Percentiles rank a stretch among this genome's conserved stretches.
These are phyloP conservation scores for Parnassius apollo DNA, from an alignment of 2,888 invertebrate genomes.

Conservation along the genomic window DNA sequence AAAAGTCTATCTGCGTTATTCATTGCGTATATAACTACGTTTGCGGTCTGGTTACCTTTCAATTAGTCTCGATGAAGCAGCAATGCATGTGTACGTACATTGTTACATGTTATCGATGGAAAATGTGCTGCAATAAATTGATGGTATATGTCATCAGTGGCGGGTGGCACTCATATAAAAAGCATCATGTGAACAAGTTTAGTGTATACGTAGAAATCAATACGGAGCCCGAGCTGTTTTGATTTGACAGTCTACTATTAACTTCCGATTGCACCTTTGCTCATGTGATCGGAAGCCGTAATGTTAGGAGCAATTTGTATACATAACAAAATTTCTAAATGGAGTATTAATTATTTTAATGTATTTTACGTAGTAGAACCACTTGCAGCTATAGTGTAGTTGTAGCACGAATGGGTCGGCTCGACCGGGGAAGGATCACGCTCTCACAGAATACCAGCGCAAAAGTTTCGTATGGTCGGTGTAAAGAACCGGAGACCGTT, in stretches of 20 bases:
- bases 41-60: neutral
- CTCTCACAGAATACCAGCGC: too few species aligned
- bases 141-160: slow-evolving; percentile 43
- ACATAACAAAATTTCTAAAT: too few species aligned
- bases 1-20: slow-evolving; percentile 37
- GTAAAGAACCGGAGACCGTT: too few species aligned
- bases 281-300: slow-evolving; percentile 16
- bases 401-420: too few species aligned
- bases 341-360: too few species aligned
- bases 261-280: slow-evolving; percentile 41
- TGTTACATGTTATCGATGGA: slow-evolving; percentile 33
- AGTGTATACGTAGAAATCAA: slow-evolving; percentile 43
- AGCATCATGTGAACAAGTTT: slow-evolving; percentile 53
- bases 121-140: slow-evolving; percentile 33
- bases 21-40: slow-evolving; percentile 36
- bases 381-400: too few species aligned
- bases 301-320: neutral
- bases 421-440: too few species aligned
- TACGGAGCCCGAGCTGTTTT: slow-evolving; percentile 38
- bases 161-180: slow-evolving; percentile 39
- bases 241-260: slow-evolving; percentile 42
- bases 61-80: neutral
- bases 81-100: slow-evolving; percentile 19
- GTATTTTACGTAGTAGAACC: too few species aligned
- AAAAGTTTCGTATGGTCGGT: too few species aligned